phyloP scores from a whole-genome alignment of 2,797 vertebrate genomes.

The Falco berigora region DNA sequence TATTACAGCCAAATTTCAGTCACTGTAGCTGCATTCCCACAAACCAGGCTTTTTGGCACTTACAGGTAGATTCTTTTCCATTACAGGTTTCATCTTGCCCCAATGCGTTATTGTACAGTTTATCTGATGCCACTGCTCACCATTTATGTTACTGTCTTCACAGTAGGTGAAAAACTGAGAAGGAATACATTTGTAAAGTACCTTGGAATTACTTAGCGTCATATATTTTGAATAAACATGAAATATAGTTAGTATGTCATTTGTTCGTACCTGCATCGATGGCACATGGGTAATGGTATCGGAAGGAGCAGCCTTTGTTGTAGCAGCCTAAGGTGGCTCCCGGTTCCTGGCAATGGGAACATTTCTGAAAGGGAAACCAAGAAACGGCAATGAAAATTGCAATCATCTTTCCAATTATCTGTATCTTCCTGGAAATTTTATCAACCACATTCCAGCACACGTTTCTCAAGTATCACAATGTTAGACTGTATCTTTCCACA shows the following conservation, averaged over 20 bases:
- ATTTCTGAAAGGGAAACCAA: constrained; percentile 78
- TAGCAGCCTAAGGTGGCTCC: constrained; percentile 98
- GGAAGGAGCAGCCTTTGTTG: constrained; percentile 97
- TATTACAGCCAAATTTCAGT: neutral
- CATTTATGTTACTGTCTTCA: neutral
- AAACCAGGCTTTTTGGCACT: neutral
- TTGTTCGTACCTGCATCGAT: constrained; percentile 87
- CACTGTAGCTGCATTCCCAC: neutral
- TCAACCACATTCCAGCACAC: neutral
- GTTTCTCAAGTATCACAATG: neutral
- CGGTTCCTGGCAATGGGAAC: constrained; percentile 93
- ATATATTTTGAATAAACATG: neutral
- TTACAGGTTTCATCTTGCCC: neutral
- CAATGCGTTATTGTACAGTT: rapidly evolving
- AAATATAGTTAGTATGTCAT: neutral
- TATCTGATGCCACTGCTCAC: neutral
- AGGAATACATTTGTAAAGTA: neutral
- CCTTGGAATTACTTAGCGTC: neutral
- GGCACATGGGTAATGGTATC: constrained; percentile 96
- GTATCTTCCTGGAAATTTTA: neutral
- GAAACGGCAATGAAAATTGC: neutral
- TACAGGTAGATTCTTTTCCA: neutral
- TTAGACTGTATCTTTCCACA: neutral
- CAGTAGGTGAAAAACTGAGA: neutral
- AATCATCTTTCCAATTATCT: neutral